Conservation (phyloP, 1,140 invertebrate species). For the Zaprionus kolodkinae region DNA sequence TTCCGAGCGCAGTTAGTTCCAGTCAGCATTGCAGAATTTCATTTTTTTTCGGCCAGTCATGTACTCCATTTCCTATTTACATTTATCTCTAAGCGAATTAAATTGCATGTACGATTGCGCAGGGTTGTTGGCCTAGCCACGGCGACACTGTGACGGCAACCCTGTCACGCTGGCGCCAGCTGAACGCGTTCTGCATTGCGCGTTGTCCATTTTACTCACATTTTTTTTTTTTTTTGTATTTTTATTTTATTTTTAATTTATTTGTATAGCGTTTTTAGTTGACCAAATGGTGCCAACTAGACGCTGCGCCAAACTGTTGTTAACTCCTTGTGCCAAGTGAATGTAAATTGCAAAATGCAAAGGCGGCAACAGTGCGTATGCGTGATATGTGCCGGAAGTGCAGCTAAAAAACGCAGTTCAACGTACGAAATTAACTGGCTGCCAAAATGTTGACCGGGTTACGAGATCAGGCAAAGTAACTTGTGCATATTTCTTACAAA, state of each 20-base stretch:
- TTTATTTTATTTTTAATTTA: conserved; percentile 34
- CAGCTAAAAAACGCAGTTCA: conserved; percentile 29
- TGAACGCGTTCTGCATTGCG: conserved; percentile 67
- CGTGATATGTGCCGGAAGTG: conserved; percentile 51
- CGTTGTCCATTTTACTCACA: conserved; percentile 54
- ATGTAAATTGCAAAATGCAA: conserved; percentile 61
- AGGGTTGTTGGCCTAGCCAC: conserved; percentile 66
- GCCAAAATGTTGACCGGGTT: conserved; percentile 8
- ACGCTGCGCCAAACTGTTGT: conserved; percentile 66
- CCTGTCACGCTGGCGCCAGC: conserved; percentile 71
- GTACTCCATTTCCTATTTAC: conserved; percentile 70
- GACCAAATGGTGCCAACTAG: conserved; percentile 79
- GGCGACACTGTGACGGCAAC: conserved; percentile 59
- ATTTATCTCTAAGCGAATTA: conserved; percentile 68
- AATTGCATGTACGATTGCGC: conserved; percentile 56
- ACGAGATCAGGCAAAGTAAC: not conserved
- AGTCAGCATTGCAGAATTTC: conserved; percentile 44
- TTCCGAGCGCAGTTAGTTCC: conserved; percentile 15
- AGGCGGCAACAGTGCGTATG: conserved; percentile 61
- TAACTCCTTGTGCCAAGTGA: conserved; percentile 67
- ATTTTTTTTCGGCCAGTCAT: conserved; percentile 64
- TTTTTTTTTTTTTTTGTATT: conserved; percentile 73
- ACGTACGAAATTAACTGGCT: conserved; percentile 1
- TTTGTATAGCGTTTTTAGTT: conserved; percentile 24
- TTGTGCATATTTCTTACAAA: not conserved